Evolutionary conservation across 2,113 vertebrate species (phyloP).

Genomic region (Aphyosemion australe): DNA sequence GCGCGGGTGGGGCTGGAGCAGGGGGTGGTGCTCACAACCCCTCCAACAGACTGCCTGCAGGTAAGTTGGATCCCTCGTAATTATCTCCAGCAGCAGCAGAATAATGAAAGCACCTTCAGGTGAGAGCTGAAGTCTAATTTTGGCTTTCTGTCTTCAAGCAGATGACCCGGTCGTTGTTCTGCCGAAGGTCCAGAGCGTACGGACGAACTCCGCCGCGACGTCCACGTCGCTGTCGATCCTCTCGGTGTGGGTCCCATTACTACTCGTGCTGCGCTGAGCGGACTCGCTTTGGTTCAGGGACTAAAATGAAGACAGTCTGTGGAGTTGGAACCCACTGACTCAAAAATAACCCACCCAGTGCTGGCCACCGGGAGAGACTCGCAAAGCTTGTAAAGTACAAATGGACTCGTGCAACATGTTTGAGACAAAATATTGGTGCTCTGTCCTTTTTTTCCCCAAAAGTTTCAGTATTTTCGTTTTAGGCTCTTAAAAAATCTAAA

Average conservation of each 20-base stretch:
- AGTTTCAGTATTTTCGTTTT: constrained; percentile 36
- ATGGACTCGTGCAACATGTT: constrained; percentile 50
- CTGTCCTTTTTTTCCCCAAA: constrained; percentile 48
- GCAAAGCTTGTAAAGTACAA: constrained; percentile 43
- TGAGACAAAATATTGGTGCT: constrained; percentile 33
- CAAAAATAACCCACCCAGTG: constrained; percentile 67
- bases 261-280: constrained; percentile 75
- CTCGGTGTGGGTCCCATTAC: constrained; percentile 76
- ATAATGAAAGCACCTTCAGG: not conserved
- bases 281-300: constrained; percentile 54
- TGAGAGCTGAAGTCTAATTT: constrained; percentile 29
- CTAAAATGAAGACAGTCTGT: constrained; percentile 70
- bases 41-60: constrained; percentile 80
- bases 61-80: constrained; percentile 53
- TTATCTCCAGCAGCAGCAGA: constrained; percentile 37
- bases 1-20: constrained; percentile 50
- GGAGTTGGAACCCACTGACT: constrained; percentile 66
- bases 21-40: constrained; percentile 75
- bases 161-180: constrained; percentile 82
- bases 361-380: constrained; percentile 72
- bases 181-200: constrained; percentile 83
- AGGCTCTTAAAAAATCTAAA: not conserved
- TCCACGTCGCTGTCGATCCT: constrained; percentile 63
- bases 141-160: constrained; percentile 63
- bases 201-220: constrained; percentile 74